A percentile compares a stretch with the other conserved stretches of the same genome.
Conservation (phyloP, 2,888 invertebrate genomes). For the Lepidochitona cinerea region DNA sequence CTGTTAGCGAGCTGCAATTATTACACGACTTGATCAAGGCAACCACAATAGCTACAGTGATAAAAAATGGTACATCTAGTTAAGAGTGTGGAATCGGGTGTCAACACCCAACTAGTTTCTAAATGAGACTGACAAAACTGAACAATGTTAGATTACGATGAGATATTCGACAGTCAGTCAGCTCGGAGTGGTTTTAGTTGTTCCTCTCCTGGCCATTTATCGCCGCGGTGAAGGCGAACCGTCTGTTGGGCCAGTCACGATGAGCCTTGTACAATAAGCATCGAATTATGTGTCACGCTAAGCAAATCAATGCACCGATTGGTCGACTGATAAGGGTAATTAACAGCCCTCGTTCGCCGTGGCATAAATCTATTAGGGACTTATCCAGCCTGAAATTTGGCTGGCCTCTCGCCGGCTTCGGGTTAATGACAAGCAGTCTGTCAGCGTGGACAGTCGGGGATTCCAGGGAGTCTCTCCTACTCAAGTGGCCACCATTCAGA, state of each 20-base stretch:
- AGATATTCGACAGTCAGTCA: no score
- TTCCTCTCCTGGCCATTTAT: no score
- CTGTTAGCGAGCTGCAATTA: no score
- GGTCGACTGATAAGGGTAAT: constrained; percentile 31
- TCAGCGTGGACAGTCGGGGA: background rate
- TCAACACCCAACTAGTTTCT: no score
- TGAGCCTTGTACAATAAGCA: constrained; percentile 15
- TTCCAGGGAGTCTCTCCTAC: background rate
- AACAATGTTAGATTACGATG: no score
- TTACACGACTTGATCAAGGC: no score
- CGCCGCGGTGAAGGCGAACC: no score
- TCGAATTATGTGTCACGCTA: constrained; percentile 23
- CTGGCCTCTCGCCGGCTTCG: background rate
- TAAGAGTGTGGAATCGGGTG: no score
- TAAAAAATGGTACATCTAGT: no score
- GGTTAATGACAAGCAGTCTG: constrained; percentile 2
- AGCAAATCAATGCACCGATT: constrained; percentile 23
- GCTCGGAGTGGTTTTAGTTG: no score
- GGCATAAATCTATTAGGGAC: constrained; percentile 42
- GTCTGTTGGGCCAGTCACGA: background rate
- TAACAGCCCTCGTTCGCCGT: constrained; percentile 23
- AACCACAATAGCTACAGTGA: no score
- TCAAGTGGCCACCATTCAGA: background rate
- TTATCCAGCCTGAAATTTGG: constrained; percentile 31
- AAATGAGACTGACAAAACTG: no score